Evolutionary conservation across 2,113 vertebrate genomes (phyloP), one percentile per base, ranked within the genome.

Genomic region (Manacus vitellinus): DNA sequence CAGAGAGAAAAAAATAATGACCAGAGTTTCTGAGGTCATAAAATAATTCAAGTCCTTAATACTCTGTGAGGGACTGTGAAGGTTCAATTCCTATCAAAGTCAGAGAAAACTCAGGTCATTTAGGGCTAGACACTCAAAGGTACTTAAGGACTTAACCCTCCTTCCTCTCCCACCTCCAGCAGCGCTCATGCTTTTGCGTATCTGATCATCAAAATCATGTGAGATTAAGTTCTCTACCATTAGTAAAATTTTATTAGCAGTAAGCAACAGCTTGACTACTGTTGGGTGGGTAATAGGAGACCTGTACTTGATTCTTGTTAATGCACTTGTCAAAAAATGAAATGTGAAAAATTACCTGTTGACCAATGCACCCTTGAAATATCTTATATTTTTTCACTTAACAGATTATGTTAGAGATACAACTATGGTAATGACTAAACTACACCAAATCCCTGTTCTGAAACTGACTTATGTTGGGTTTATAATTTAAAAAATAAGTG

Each of bases 1-100:
- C n/a, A 92, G 41, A 67, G 44, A 92, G 27, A 92, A 59, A n/a
- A 67, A 72, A 95, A 86, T 85, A 74, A 89, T 75, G 25, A 78
- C 59, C 55, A 82, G 52, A 84, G 89, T 77, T 94, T 90, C 61
- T 80, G 67, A 94, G 67, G 51, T 62, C 33, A 15, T 17, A 63
- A 61, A 85, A 91, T 88, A 85, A 80, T 54, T 83, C 82, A 79
- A 63, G 43, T 75, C 33, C 25, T 79, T 86, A 92, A 88, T 67
- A 81, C 35, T 65, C 52, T 82, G n/a, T 79, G 49, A 62, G 41
- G 23, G 22, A 55, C 47, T 94, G 30, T 52, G 46, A 86, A 88
- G 31, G 18, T 80, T 86, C 58, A n/a, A 27, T 65, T 84, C 46
- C n/a, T 49, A 73, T 39, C 59, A 52, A 92, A 96, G 54, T 76